Evolutionary conservation across 2,797 vertebrate species (phyloP).

Genomic region (Pseudochirops corinnae): DNA sequence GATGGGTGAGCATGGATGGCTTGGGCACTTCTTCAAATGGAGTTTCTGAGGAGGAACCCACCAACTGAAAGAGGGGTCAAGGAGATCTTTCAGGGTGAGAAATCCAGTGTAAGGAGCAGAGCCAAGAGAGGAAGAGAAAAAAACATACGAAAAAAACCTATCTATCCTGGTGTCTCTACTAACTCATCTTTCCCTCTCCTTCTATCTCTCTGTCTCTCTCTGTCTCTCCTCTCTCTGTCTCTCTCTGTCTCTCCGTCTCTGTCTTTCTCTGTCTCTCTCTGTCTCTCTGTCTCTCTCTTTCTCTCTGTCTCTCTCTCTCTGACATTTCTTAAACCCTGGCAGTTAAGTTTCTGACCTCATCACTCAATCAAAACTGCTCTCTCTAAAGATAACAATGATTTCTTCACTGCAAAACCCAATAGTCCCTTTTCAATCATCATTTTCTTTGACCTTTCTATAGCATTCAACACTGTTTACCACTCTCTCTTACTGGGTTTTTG

Average conservation of each 20-base stretch:
- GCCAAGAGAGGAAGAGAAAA: not conserved
- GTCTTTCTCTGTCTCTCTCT: too few relatives aligned
- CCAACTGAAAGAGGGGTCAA: not conserved
- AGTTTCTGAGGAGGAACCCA: not conserved
- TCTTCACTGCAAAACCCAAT: not conserved
- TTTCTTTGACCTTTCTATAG: not conserved
- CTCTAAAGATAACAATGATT: not conserved
- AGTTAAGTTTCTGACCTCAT: not conserved
- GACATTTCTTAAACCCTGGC: not conserved
- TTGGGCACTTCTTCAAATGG: not conserved
- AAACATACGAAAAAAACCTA: not conserved
- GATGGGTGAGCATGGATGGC: not conserved
- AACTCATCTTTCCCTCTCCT: not conserved
- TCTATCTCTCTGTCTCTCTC: too few relatives aligned
- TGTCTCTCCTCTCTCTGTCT: too few relatives aligned
- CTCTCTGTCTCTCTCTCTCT: too few relatives aligned
- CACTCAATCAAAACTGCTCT: not conserved
- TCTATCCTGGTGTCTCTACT: not conserved
- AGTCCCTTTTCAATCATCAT: not conserved
- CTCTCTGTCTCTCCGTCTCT: too few relatives aligned
- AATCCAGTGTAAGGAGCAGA: not conserved
- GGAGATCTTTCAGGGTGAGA: not conserved
- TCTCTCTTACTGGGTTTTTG: not conserved
- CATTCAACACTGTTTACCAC: not conserved
- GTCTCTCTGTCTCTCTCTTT: too few relatives aligned